phyloP scores from a whole-genome alignment of 2,113 vertebrate genomes.

The Lethenteron camtschaticum region DNA sequence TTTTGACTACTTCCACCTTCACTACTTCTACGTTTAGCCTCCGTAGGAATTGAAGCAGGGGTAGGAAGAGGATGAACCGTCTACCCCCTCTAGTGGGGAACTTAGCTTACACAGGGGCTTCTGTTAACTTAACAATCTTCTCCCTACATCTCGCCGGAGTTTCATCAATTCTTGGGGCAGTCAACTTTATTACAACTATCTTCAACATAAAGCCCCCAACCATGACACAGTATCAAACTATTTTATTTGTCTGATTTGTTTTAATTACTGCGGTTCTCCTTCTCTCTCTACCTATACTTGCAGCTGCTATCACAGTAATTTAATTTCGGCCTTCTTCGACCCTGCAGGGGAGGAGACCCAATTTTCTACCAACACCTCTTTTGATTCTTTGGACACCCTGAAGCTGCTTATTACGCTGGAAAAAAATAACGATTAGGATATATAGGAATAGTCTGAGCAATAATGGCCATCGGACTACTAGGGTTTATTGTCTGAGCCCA shows the following conservation, averaged over 20 bases:
- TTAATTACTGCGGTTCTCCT: conserved; percentile 13
- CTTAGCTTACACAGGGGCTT: conserved; percentile 10
- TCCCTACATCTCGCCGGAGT: conserved; percentile 11
- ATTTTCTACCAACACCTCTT: conserved; percentile 13
- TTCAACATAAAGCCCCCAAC: conserved; percentile 16
- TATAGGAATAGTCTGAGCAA: neutral
- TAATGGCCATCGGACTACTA: neutral
- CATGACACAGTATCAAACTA: conserved; percentile 13
- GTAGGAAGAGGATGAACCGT: conserved; percentile 15
- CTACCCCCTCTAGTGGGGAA: conserved; percentile 7
- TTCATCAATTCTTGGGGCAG: conserved; percentile 9
- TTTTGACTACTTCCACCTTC: conserved; percentile 10
- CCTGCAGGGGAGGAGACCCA: conserved; percentile 9
- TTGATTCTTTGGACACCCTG: neutral
- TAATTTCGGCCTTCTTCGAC: conserved; percentile 15
- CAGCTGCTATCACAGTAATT: conserved; percentile 15
- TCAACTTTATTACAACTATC: conserved; percentile 17
- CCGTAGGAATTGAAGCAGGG: conserved; percentile 11
- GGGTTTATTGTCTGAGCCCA: conserved; percentile 2
- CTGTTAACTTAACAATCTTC: conserved; percentile 12
- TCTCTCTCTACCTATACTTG: conserved; percentile 9
- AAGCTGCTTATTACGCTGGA: neutral
- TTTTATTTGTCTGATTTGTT: conserved; percentile 12
- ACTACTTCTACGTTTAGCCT: conserved; percentile 11
- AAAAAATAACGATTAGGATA: neutral